Evolutionary conservation across 2,797 vertebrate species (phyloP).

Genomic region (Babyrousa celebensis): DNA sequence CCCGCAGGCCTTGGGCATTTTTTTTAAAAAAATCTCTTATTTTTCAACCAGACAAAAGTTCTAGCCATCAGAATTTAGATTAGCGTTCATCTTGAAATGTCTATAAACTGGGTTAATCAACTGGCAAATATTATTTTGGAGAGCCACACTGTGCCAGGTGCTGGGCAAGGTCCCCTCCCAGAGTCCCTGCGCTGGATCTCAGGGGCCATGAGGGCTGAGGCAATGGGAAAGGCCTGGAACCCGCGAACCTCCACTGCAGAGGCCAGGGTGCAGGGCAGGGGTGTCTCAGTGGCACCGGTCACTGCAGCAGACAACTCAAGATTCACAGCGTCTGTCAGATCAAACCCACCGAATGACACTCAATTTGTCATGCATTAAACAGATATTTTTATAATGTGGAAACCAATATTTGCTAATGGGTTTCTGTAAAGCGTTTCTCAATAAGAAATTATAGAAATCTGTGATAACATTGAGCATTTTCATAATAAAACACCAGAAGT

Average conservation of each 20-base stretch:
- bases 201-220: fast-evolving
- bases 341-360: not conserved
- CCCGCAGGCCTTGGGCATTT: not conserved
- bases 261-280: not conserved
- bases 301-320: not conserved
- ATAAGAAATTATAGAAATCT: slow-evolving; percentile 18
- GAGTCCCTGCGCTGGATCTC: not conserved
- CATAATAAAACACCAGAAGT: not conserved
- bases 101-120: not conserved
- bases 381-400: not conserved
- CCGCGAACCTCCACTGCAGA: not conserved
- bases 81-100: not conserved
- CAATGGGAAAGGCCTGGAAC: not conserved
- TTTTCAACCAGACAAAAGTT: slow-evolving; percentile 37
- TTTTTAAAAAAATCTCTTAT: not conserved
- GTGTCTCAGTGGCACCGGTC: fast-evolving
- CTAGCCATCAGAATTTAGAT: slow-evolving; percentile 25
- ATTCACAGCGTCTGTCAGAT: not conserved
- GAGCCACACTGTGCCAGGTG: not conserved
- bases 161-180: not conserved
- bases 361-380: not conserved
- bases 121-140: not conserved
- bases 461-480: not conserved
- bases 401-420: not conserved
- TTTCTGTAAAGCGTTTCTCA: not conserved